Evolutionary conservation across 1,140 invertebrate species (phyloP).

Genomic region (Trinorchestia longiramus): DNA sequence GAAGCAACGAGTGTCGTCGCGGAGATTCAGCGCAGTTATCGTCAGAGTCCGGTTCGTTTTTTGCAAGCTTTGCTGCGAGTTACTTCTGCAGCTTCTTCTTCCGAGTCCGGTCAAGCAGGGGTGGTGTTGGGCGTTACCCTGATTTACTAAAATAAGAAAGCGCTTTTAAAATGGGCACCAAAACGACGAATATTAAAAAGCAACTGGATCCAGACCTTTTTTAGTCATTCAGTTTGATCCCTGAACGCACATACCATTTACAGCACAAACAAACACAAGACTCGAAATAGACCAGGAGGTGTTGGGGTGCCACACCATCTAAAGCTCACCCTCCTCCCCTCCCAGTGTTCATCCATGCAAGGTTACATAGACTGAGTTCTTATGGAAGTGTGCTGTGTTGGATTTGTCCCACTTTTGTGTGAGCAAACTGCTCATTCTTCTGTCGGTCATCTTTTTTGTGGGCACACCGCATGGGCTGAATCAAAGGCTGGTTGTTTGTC

Average conservation of each 20-base stretch:
- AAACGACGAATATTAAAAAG: neutral
- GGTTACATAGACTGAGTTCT: neutral
- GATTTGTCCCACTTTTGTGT: conserved; percentile 7
- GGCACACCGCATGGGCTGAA: neutral
- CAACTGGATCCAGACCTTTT: neutral
- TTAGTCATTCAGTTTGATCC: neutral
- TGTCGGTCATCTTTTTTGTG: neutral
- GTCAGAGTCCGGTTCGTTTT: neutral
- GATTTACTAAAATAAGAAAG: too few species aligned
- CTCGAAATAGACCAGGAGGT: too few species aligned
- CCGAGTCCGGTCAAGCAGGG: too few species aligned
- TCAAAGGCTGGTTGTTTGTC: neutral
- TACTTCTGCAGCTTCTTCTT: neutral
- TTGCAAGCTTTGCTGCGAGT: neutral
- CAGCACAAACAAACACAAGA: too few species aligned
- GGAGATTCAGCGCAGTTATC: neutral
- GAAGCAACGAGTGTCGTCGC: neutral
- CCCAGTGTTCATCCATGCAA: too few species aligned
- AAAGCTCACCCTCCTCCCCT: too few species aligned
- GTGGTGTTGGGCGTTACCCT: too few species aligned
- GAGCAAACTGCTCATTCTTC: neutral
- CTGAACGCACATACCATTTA: too few species aligned
- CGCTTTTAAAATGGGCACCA: too few species aligned
- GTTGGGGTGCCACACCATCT: too few species aligned
- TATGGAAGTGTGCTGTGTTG: neutral